Base-by-base conservation (phyloP, 2,888 invertebrate species). In the Heterodera filipjevi region DNA sequence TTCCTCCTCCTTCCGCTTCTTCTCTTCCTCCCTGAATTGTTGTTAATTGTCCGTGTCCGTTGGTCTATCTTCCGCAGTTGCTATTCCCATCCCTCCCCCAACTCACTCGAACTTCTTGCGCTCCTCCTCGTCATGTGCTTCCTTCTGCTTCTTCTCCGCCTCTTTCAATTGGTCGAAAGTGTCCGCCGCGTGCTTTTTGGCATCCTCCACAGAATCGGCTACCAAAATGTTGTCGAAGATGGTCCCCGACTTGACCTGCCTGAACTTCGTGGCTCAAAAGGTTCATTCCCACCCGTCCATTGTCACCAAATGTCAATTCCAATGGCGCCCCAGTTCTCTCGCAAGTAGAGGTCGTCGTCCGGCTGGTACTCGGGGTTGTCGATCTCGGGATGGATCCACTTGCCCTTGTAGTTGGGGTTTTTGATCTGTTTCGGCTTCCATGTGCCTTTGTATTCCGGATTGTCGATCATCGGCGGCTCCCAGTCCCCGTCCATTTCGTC, bases 401-500 rank as follows among this genome's bases (percentile, higher is more conserved):
- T 81, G 73, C 81, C 81, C 81, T 87, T 98, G 93, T 96, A 99
- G 46, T 93, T 94, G 10, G 98, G 97, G 92, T 99, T 99, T 91
- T 97, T 96, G 89, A 99, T 95, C 89, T 97, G 95, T 90, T 96
- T 96, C 81, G 99, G 96, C 90, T 94, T 94, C 99, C 99, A 99
- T 90, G 96, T 96, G 77, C 97, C 92, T 92, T 99, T 99, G 93
- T 94, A 99, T 80, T 96, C 96, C 32, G 98, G 98, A 92, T 99
- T 99, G 91, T 98, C 97, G 87, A 99, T 95, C 94, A 95, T 95
- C 82, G 98, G 96, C 77, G 99, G 95, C 91, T 99, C 98, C 98
- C 98, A 99, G 92, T 99, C 98, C 39, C 98, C 96, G 90, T 96
- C 96, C 95, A 96, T 96, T 91, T 99, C 98, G 91, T 99, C 98